Evolutionary conservation across 2,113 vertebrate genomes (phyloP).

Genomic region (Clarias magur): DNA sequence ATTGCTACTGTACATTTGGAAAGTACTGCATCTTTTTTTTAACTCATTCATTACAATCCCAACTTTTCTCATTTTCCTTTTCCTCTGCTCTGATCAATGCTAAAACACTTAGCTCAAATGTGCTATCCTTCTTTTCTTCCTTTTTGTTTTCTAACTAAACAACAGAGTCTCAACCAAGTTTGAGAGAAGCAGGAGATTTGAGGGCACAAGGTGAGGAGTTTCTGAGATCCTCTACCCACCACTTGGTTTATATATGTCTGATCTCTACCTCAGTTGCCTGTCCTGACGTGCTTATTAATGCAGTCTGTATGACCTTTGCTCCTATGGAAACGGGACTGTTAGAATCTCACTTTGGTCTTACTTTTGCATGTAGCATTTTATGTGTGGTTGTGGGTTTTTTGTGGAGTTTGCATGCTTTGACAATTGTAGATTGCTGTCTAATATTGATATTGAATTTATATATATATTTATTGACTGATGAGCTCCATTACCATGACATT

Average conservation of each 20-base stretch:
- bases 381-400: not conserved
- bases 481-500: not conserved
- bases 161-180: conserved; percentile 92
- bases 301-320: not conserved
- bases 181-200: conserved; percentile 99
- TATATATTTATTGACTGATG: not conserved
- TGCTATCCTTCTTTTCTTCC: conserved; percentile 63
- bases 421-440: not conserved
- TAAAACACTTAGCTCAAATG: conserved; percentile 38
- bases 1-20: not conserved
- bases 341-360: not conserved
- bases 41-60: not conserved
- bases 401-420: conserved; percentile 15
- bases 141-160: conserved; percentile 76
- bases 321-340: not conserved
- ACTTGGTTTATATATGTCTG: not conserved
- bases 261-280: not conserved
- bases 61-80: not conserved
- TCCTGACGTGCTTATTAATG: not conserved
- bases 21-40: not conserved
- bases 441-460: not conserved
- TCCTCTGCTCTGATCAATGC: conserved; percentile 5
- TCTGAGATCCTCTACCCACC: conserved; percentile 19
- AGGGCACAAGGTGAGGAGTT: conserved; percentile 98
- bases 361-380: conserved; percentile 1